Evolutionary conservation across 2,888 invertebrate species (phyloP).

Genomic region (Polymixis lichenea): DNA sequence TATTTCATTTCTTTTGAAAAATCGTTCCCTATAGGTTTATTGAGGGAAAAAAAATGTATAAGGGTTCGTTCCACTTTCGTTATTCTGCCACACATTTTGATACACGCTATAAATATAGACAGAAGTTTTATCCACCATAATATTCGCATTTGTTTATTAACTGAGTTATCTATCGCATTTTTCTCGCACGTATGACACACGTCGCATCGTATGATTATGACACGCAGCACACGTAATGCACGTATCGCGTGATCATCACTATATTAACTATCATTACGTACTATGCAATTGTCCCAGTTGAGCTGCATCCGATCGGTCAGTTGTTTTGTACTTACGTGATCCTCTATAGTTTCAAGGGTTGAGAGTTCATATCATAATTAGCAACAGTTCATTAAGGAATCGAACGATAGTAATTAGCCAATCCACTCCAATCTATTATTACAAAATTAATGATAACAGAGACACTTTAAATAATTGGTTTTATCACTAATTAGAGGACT

Average conservation of each 20-base stretch:
- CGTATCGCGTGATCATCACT: conserved; percentile 27
- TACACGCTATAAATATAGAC: too few relatives aligned
- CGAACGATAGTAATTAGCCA: not conserved
- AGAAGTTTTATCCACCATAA: not conserved
- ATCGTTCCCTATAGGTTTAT: too few relatives aligned
- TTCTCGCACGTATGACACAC: not conserved
- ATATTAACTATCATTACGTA: not conserved
- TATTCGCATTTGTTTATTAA: conserved; percentile 6
- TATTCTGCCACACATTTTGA: too few relatives aligned
- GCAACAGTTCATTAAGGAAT: not conserved
- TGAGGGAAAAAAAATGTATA: too few relatives aligned
- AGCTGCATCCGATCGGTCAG: not conserved
- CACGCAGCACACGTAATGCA: not conserved
- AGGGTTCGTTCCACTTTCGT: too few relatives aligned
- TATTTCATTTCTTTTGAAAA: too few relatives aligned
- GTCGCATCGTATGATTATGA: not conserved
- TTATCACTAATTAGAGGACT: not conserved
- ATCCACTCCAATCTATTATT: not conserved
- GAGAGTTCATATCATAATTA: not conserved
- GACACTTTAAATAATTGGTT: not conserved
- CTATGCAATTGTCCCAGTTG: too few relatives aligned
- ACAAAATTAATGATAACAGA: not conserved
- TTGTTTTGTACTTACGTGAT: not conserved
- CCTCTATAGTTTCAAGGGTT: not conserved
- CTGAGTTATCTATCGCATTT: not conserved